A percentile compares a stretch with the other conserved stretches of the same genome.
phyloP scores from a whole-genome alignment of 1,140 invertebrate genomes.

The Aphelinus certus region DNA sequence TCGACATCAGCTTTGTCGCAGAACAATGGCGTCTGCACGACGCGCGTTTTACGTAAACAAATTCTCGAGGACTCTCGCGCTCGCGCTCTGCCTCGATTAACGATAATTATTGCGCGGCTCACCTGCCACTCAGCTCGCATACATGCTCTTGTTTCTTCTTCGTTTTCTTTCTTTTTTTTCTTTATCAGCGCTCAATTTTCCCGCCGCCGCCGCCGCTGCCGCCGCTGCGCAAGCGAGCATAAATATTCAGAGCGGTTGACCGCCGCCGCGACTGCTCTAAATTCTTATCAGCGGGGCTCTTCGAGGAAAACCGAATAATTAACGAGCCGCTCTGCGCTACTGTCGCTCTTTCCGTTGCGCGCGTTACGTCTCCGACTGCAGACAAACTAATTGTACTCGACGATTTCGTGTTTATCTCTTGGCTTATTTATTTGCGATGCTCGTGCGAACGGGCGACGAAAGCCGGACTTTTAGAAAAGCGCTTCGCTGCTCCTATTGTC shows the following conservation, averaged over 20 bases:
- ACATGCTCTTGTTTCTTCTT: not conserved
- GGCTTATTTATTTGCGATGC: too few species aligned
- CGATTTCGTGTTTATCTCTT: not conserved
- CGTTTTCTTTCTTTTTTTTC: conserved; percentile 12
- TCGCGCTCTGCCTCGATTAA: conserved; percentile 22
- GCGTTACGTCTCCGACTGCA: conserved; percentile 1
- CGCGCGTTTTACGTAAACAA: conserved; percentile 27
- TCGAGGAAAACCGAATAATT: conserved; percentile 34
- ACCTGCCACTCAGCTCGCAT: conserved; percentile 1
- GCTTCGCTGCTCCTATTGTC: too few species aligned
- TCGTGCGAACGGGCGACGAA: too few species aligned
- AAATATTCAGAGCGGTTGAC: conserved; percentile 40
- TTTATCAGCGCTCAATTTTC: conserved; percentile 27
- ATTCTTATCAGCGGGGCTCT: conserved; percentile 34
- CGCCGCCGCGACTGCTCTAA: conserved; percentile 29
- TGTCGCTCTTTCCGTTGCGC: not conserved
- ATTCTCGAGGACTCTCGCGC: conserved; percentile 15
- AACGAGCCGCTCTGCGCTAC: not conserved
- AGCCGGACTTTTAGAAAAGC: too few species aligned
- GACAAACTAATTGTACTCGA: not conserved
- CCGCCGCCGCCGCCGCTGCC: conserved; percentile 9
- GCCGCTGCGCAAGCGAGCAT: not conserved
- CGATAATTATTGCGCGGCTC: conserved; percentile 29
- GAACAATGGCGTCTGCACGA: not conserved
- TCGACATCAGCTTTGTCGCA: not conserved